Evolutionary conservation across 2,113 vertebrate species (phyloP).

Genomic region (Morone saxatilis): DNA sequence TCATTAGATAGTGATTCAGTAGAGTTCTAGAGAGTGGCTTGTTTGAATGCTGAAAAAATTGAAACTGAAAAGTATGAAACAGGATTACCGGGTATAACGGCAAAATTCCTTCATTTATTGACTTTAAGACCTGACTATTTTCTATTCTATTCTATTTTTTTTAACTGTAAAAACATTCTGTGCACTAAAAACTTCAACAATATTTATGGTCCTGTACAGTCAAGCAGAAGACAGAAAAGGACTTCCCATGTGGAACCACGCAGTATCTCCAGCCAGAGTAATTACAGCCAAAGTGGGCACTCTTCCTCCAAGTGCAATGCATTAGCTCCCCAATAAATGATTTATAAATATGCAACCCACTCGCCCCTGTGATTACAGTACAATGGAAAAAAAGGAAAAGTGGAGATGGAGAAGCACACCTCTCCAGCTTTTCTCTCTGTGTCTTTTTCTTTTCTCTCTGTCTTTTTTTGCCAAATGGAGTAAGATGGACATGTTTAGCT

Average conservation of each 20-base stretch:
- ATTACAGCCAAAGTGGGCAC: conserved; percentile 68
- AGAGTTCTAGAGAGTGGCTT: not conserved
- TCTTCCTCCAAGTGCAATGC: conserved; percentile 69
- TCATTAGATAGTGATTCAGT: no score
- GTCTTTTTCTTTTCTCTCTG: conserved; percentile 13
- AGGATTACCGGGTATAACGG: not conserved
- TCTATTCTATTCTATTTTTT: not conserved
- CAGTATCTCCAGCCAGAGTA: conserved; percentile 60
- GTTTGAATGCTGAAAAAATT: not conserved
- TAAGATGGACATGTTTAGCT: conserved; percentile 79
- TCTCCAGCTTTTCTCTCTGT: conserved; percentile 44
- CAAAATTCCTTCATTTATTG: not conserved
- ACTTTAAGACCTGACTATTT: not conserved
- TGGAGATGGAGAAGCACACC: conserved; percentile 54
- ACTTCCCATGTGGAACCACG: conserved; percentile 38
- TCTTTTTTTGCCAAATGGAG: conserved; percentile 60
- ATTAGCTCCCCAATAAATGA: conserved; percentile 73
- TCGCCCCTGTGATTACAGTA: conserved; percentile 71
- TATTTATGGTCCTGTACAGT: conserved; percentile 34
- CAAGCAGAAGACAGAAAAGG: conserved; percentile 18
- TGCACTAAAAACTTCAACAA: conserved; percentile 28
- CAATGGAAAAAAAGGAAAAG: conserved; percentile 53
- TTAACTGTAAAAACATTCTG: conserved; percentile 3
- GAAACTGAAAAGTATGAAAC: not conserved
- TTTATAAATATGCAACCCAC: conserved; percentile 73